phyloP scores from a whole-genome alignment of 2,888 invertebrate genomes.

The Pardosa pseudoannulata region DNA sequence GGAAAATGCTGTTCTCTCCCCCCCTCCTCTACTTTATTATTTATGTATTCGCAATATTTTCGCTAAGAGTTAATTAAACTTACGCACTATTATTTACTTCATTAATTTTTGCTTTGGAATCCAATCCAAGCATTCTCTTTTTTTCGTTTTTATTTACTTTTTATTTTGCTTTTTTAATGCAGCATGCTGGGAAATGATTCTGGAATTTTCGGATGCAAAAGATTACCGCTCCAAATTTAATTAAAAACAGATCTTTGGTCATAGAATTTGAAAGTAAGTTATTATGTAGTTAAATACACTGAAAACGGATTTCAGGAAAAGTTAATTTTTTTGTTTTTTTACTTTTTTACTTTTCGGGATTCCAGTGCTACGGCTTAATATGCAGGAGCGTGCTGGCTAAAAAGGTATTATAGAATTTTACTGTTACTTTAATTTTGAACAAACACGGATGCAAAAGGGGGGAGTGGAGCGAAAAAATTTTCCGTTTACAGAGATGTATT shows the following conservation, averaged over 20 bases:
- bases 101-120: slow-evolving; percentile 66
- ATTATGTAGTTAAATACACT: slow-evolving; percentile 50
- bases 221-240: slow-evolving; percentile 53
- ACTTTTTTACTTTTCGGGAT: slow-evolving; percentile 14
- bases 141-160: slow-evolving; percentile 22
- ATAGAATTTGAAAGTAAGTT: slow-evolving; percentile 50
- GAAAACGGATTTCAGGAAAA: slow-evolving; percentile 32
- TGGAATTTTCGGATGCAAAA: slow-evolving; percentile 29
- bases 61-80: slow-evolving; percentile 65
- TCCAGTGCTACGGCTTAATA: slow-evolving; percentile 1
- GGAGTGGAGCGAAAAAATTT: slow-evolving; percentile 20
- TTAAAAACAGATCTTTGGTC: slow-evolving; percentile 66
- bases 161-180: slow-evolving; percentile 15
- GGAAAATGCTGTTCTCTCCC: background rate
- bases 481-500: slow-evolving; percentile 23
- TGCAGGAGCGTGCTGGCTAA: slow-evolving; percentile 8
- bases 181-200: slow-evolving; percentile 19
- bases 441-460: no score
- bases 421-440: slow-evolving; percentile 22
- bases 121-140: background rate
- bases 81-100: slow-evolving; percentile 51
- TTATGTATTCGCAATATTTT: slow-evolving; percentile 54
- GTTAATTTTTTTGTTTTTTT: slow-evolving; percentile 19
- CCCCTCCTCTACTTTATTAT: slow-evolving; percentile 23
- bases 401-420: slow-evolving; percentile 26